phyloP scores from a whole-genome alignment of 2,113 vertebrate species.

The Nothoprocta perdicaria region DNA sequence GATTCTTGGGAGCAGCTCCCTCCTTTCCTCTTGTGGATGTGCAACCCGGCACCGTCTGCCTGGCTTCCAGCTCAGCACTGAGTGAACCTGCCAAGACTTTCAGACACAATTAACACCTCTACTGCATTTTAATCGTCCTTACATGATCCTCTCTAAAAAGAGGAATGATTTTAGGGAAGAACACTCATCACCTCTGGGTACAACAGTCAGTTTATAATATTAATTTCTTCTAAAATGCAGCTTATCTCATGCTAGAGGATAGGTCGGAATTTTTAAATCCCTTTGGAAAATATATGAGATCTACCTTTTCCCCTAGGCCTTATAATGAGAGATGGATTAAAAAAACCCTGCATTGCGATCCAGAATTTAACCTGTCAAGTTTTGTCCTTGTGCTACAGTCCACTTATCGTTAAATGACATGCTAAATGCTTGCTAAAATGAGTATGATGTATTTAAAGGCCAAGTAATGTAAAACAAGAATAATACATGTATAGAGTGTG shows the following conservation, averaged over 20 bases:
- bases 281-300: not conserved
- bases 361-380: not conserved
- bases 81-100: not conserved
- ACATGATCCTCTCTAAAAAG: not conserved
- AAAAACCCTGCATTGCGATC: not conserved
- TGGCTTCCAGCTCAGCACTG: rapidly evolving
- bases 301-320: not conserved
- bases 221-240: not conserved
- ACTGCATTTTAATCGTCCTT: not conserved
- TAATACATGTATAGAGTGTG: not conserved
- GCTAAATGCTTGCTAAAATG: not conserved
- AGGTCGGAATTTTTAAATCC: not conserved
- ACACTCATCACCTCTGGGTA: not conserved
- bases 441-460: not conserved
- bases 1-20: rapidly evolving
- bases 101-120: not conserved
- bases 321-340: not conserved
- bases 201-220: not conserved
- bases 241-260: not conserved
- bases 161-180: not conserved
- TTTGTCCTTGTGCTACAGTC: not conserved
- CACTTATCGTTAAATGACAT: not conserved
- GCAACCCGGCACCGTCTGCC: not conserved
- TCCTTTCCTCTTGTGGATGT: not conserved
- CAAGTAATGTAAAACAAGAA: not conserved